Evolutionary conservation across 2,888 invertebrate genomes (phyloP), one percentile per base, ranked within the genome.

Genomic region (Baccha elongata): DNA sequence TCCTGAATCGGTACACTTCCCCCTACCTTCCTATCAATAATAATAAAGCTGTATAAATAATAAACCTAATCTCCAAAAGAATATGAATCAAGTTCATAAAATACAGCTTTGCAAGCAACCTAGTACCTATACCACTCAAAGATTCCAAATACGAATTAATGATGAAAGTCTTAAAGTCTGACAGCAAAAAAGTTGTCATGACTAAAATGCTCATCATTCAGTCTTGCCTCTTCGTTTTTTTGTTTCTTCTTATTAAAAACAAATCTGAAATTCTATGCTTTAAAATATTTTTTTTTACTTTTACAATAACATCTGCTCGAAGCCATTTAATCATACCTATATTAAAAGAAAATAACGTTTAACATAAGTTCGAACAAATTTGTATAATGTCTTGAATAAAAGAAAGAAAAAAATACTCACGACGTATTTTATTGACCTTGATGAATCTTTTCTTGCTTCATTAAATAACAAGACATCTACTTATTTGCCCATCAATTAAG

Each of bases 401-500:
- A 52, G 17, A 53, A 35, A 35, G 23, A 2, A 4, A 17, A 52
- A 11, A 53, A 35, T 19, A 21, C 5, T 37, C n/a, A 53, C n/a
- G n/a, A 53, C 23, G 7, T 35, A 55, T 13, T n/a, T 37, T n/a
- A 55, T 37, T 55, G 53, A 53, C 35, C 19, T 40, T 35, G 19
- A 21, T 10, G n/a, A 13, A 23, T 26, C 23, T 26, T 60, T 29
- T 19, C 7, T 8, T 32, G 26, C 60, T 44, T 44, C 44, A 60
- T 60, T 60, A 42, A 40, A 60, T 19, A 44, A 60, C 44, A 60
- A 29, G 19, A 29, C 11, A 19, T 32, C 17, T 23, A 55, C 35
- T 64, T 64, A 52, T 67, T 55, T 67, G 6, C 13, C 55, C 44
- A 44, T 73, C 65, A 76, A 26, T 76, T 62, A 26, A 73, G 15